Percentiles rank a stretch among this genome's conserved stretches.
These are phyloP conservation scores for Leptoclinus maculatus DNA, from an alignment of 2,797 vertebrate genomes.

Conservation along the genomic window DNA sequence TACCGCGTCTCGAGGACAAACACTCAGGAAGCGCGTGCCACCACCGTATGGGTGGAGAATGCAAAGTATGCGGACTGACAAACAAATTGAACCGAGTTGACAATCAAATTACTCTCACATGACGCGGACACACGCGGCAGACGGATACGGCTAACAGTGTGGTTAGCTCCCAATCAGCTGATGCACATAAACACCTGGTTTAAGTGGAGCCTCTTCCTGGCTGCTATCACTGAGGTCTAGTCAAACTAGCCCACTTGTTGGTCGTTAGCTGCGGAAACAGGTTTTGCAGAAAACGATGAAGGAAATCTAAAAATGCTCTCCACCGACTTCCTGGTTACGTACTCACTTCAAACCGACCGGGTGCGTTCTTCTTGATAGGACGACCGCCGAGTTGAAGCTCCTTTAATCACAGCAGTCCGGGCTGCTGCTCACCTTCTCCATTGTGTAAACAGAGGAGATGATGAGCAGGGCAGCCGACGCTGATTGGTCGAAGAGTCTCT, in stretches of 20 bases:
- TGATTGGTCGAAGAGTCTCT: constrained; percentile 73
- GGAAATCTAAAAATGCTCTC: not conserved
- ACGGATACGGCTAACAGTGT: constrained; percentile 4
- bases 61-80: constrained; percentile 13
- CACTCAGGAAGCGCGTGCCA: not conserved
- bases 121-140: constrained; percentile 33
- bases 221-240: constrained; percentile 4
- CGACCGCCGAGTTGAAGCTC: not conserved
- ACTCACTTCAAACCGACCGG: constrained; percentile 1
- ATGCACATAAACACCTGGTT: not conserved
- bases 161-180: constrained; percentile 34
- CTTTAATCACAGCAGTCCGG: not conserved
- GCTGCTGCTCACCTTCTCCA: constrained; percentile 52
- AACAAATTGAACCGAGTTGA: constrained; percentile 33
- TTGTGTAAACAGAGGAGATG: constrained; percentile 40
- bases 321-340: not conserved
- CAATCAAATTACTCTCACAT: constrained; percentile 59
- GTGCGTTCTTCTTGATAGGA: not conserved
- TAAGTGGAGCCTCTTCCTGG: fast-evolving
- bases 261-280: constrained; percentile 22
- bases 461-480: constrained; percentile 33
- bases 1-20: not conserved
- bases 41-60: not conserved
- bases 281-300: constrained; percentile 2
- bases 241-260: constrained; percentile 58